Evolutionary conservation across 2,888 invertebrate species (phyloP).

Genomic region (Melinaea marsaeus): DNA sequence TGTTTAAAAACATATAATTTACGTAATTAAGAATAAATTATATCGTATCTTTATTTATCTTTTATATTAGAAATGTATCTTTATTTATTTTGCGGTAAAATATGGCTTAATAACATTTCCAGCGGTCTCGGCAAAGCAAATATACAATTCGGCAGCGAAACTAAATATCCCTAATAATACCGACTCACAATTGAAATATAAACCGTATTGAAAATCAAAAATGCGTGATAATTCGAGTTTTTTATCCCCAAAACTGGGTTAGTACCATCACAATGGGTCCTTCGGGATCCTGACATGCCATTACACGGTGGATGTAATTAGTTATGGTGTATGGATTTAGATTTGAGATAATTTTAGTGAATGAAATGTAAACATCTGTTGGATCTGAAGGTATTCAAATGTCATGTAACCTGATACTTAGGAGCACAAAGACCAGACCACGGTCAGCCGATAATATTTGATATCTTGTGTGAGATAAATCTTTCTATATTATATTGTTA

Average conservation of each 20-base stretch:
- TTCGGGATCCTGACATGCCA: constrained; percentile 58
- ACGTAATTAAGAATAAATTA: too few species aligned
- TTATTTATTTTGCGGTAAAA: background rate
- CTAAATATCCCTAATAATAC: constrained; percentile 66
- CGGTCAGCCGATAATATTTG: constrained; percentile 52
- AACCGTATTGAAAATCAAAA: constrained; percentile 67
- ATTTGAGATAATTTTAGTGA: constrained; percentile 75
- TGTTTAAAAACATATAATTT: too few species aligned
- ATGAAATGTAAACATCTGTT: constrained; percentile 73
- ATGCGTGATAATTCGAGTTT: constrained; percentile 67
- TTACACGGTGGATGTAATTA: constrained; percentile 77
- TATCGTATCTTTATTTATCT: too few species aligned
- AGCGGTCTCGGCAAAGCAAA: constrained; percentile 14
- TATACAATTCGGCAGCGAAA: constrained; percentile 38
- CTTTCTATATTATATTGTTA: constrained; percentile 14
- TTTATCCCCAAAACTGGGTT: constrained; percentile 76
- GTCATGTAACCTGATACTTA: constrained; percentile 73
- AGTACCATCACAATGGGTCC: constrained; percentile 66
- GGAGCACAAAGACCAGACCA: constrained; percentile 57
- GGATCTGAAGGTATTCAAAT: constrained; percentile 68
- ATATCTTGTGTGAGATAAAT: constrained; percentile 6
- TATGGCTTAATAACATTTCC: background rate
- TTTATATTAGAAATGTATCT: background rate
- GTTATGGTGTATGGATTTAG: constrained; percentile 77
- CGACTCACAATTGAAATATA: constrained; percentile 64